These are phyloP conservation scores for Atrichornis clamosus DNA, from an alignment of 2,113 vertebrate species.

Conservation along the genomic window DNA sequence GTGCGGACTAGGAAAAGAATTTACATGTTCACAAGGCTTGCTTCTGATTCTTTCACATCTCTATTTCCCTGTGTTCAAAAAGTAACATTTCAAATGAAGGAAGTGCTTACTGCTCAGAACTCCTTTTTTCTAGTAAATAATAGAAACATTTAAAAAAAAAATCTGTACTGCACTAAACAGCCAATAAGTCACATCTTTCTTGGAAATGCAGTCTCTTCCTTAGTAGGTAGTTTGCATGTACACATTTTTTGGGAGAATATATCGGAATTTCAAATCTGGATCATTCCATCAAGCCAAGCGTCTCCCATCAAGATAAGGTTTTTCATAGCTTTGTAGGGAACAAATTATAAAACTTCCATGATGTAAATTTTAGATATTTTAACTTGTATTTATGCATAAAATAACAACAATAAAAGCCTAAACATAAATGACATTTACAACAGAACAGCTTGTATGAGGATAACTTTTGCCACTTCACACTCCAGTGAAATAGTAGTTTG, in stretches of 20 bases:
- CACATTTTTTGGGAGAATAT: background rate
- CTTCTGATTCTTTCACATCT: background rate
- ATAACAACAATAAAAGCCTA: background rate
- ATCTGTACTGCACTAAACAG: background rate
- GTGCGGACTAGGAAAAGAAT: background rate
- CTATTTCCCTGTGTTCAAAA: background rate
- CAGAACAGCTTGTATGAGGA: background rate
- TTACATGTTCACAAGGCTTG: background rate
- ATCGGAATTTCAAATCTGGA: background rate
- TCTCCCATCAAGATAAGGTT: background rate
- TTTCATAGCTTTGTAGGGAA: background rate
- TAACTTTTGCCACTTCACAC: conserved; percentile 42
- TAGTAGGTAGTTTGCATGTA: background rate
- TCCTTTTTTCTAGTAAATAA: background rate
- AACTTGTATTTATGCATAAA: background rate
- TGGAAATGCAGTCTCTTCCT: background rate
- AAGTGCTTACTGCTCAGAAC: background rate
- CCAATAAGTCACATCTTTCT: background rate
- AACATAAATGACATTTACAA: background rate
- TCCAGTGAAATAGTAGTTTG: conserved; percentile 51
- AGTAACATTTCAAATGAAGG: background rate
- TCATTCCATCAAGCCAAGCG: background rate
- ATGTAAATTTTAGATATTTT: background rate
- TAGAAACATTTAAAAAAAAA: rapidly evolving
- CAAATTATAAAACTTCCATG: background rate